Evolutionary conservation across 2,113 vertebrate genomes (phyloP).

Genomic region (Propithecus coquereli): DNA sequence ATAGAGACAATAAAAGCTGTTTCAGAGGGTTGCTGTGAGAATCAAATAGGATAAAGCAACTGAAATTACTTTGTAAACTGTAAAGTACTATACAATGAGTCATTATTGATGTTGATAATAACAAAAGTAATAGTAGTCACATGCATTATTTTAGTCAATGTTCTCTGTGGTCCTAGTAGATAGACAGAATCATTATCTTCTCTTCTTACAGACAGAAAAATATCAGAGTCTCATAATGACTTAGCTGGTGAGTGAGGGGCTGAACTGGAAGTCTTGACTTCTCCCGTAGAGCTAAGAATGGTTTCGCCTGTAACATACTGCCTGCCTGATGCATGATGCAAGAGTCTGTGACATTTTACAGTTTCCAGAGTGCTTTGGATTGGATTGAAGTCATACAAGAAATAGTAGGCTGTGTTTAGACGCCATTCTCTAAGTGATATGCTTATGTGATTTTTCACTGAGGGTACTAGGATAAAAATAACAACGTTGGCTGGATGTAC

Average conservation of each 20-base stretch:
- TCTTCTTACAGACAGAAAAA: not conserved
- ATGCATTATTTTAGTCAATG: not conserved
- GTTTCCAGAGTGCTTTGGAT: not conserved
- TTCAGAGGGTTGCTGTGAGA: not conserved
- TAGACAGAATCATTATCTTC: not conserved
- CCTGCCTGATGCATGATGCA: not conserved
- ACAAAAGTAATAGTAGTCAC: not conserved
- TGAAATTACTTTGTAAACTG: not conserved
- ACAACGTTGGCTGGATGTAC: not conserved
- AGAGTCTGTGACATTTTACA: not conserved
- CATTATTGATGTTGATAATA: not conserved
- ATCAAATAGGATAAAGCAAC: not conserved
- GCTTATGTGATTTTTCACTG: slow-evolving; percentile 11
- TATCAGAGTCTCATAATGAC: not conserved
- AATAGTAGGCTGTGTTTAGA: not conserved
- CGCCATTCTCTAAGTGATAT: not conserved
- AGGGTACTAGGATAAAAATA: not conserved
- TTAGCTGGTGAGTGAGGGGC: not conserved
- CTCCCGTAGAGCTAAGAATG: not conserved
- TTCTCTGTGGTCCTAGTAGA: not conserved
- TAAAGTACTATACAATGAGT: not conserved
- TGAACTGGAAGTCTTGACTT: not conserved
- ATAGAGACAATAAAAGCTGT: not conserved
- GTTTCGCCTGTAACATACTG: no score
- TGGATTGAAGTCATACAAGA: not conserved